Percentiles rank a stretch among this genome's conserved stretches.
Conservation (phyloP, 2,113 vertebrate species). For the Neofelis nebulosa region DNA sequence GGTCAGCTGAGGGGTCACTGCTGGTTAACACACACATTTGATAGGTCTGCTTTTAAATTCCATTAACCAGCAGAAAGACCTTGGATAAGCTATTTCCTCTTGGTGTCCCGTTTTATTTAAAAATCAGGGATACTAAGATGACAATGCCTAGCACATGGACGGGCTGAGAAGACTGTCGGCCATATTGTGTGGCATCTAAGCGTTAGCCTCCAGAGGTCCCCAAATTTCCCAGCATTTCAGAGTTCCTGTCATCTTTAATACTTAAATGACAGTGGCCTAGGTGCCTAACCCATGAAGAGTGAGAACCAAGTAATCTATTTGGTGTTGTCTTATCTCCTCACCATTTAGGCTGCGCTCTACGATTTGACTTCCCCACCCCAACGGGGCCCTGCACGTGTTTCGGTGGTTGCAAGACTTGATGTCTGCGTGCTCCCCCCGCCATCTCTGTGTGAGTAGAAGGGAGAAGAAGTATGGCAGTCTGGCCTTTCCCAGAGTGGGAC, state of each 20-base stretch:
- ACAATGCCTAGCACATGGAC: accelerated
- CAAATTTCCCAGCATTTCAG: background rate
- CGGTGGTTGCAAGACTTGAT: background rate
- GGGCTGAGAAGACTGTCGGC: background rate
- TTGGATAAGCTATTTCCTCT: background rate
- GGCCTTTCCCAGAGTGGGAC: background rate
- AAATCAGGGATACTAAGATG: background rate
- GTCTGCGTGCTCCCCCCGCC: accelerated
- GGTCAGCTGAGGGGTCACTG: background rate
- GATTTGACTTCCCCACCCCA: background rate
- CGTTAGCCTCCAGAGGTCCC: too few species aligned
- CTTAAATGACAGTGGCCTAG: background rate
- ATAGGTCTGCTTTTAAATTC: background rate
- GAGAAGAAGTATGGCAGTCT: background rate
- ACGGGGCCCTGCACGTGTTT: accelerated
- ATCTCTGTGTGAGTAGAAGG: background rate
- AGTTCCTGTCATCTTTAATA: background rate
- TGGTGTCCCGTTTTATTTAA: background rate
- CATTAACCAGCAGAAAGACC: background rate
- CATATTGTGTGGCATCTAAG: accelerated
- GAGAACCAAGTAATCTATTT: background rate
- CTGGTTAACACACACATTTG: background rate
- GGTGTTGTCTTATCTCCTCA: background rate
- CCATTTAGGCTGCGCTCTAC: background rate
- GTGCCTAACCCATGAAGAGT: too few species aligned